Percentiles rank a stretch among this genome's conserved stretches.
These are phyloP conservation scores for Marisa cornuarietis DNA, from an alignment of 1,140 invertebrate genomes.

Conservation along the genomic window DNA sequence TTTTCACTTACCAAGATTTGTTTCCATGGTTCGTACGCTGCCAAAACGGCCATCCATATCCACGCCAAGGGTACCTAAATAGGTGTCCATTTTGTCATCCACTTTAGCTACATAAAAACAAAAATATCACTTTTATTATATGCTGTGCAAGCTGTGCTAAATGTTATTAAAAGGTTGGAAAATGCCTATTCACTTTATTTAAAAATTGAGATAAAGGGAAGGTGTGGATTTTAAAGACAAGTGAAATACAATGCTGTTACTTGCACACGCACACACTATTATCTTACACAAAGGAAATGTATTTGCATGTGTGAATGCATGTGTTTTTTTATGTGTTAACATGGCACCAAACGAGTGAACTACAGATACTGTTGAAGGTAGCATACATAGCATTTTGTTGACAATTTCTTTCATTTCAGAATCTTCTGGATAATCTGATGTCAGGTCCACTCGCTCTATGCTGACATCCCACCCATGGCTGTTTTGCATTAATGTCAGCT, in stretches of 20 bases:
- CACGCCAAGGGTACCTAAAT: conserved; percentile 82
- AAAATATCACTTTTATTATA: not conserved
- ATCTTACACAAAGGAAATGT: no score
- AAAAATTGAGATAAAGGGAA: no score
- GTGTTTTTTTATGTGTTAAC: no score
- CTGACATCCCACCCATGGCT: conserved; percentile 69
- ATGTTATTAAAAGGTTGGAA: no score
- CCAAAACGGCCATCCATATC: conserved; percentile 86
- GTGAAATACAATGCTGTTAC: no score
- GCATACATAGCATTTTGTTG: conserved; percentile 76
- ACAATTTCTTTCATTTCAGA: conserved; percentile 76
- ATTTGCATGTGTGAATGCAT: no score
- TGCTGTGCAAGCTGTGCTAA: no score
- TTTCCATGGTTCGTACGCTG: conserved; percentile 81
- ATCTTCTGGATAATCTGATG: conserved; percentile 78
- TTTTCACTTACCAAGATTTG: conserved; percentile 74
- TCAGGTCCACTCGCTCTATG: conserved; percentile 79
- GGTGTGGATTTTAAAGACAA: no score
- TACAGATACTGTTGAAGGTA: no score
- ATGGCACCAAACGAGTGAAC: no score
- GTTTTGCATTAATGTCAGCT: conserved; percentile 69
- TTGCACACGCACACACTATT: no score
- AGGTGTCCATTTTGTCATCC: conserved; percentile 83
- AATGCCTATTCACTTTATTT: no score
- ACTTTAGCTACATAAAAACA: conserved; percentile 72